These are phyloP conservation scores for Bimastos eiseni DNA, from an alignment of 2,888 invertebrate species.

Conservation along the genomic window DNA sequence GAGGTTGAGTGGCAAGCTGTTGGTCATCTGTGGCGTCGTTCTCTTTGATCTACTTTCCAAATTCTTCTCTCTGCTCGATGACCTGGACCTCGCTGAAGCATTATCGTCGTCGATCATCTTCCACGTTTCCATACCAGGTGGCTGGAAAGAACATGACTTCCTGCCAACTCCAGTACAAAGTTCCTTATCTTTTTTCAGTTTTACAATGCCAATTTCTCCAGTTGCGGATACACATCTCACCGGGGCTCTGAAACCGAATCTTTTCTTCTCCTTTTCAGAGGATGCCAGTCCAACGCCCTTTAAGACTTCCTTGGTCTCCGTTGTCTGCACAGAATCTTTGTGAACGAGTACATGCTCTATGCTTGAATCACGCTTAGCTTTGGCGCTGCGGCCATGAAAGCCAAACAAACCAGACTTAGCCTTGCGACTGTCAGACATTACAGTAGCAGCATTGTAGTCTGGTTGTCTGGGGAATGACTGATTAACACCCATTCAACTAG, in stretches of 20 bases:
- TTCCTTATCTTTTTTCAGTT: not conserved
- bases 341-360: not conserved
- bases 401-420: not conserved
- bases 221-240: slow-evolving; percentile 3
- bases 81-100: slow-evolving; percentile 1
- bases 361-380: not conserved
- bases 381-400: not conserved
- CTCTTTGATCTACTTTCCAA: not conserved
- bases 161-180: not conserved
- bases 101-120: slow-evolving; percentile 19
- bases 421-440: slow-evolving; percentile 9
- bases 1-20: slow-evolving; percentile 2
- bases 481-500: slow-evolving; percentile 13
- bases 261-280: not conserved
- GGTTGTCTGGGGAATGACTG: not conserved
- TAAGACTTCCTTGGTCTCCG: not conserved
- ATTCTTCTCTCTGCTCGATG: not conserved
- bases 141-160: not conserved
- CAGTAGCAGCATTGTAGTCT: slow-evolving; percentile 1
- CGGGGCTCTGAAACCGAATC: slow-evolving; percentile 14
- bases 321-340: not conserved
- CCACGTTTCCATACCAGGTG: slow-evolving; percentile 15
- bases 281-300: not conserved
- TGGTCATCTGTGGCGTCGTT: not conserved
- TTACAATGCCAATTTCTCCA: not conserved